Evolutionary conservation across 2,113 vertebrate species (phyloP).

Genomic region (Zootoca vivipara): DNA sequence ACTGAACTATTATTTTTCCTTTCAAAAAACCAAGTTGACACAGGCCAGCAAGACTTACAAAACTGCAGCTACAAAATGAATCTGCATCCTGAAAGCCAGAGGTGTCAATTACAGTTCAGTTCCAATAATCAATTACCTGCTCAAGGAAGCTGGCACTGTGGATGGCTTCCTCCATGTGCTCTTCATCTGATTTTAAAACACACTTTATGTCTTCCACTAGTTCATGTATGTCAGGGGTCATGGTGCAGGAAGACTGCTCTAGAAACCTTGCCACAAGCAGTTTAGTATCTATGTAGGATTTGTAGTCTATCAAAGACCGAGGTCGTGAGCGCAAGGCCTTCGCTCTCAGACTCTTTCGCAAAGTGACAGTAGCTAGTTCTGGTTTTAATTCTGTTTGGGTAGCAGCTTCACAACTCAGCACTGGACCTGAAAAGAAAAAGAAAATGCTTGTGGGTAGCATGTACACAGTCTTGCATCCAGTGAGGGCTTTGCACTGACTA

Average conservation of each 20-base stretch:
- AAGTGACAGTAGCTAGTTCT: slow-evolving; percentile 62
- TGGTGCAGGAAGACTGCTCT: slow-evolving; percentile 79
- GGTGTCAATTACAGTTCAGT: not conserved
- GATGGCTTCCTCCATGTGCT: slow-evolving; percentile 86
- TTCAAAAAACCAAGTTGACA: not conserved
- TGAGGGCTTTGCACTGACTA: too few relatives aligned
- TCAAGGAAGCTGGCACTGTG: slow-evolving; percentile 84
- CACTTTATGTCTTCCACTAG: slow-evolving; percentile 84
- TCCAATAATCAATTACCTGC: slow-evolving; percentile 68
- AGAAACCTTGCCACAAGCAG: slow-evolving; percentile 78
- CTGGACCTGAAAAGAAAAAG: slow-evolving; percentile 55
- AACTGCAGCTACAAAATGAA: not conserved
- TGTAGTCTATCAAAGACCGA: slow-evolving; percentile 82
- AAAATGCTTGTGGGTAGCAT: not conserved
- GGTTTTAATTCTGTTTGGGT: slow-evolving; percentile 73
- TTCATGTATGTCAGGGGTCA: slow-evolving; percentile 80
- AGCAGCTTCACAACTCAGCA: slow-evolving; percentile 74
- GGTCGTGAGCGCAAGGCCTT: slow-evolving; percentile 69
- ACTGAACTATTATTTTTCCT: not conserved
- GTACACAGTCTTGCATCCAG: not conserved
- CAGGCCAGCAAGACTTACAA: not conserved
- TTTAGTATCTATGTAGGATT: slow-evolving; percentile 85
- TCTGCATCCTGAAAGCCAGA: not conserved
- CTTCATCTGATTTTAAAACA: slow-evolving; percentile 85
- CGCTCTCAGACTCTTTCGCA: slow-evolving; percentile 57